These are phyloP conservation scores for Pachypanchax playfairii DNA, from an alignment of 2,113 vertebrate species.

Conservation along the genomic window DNA sequence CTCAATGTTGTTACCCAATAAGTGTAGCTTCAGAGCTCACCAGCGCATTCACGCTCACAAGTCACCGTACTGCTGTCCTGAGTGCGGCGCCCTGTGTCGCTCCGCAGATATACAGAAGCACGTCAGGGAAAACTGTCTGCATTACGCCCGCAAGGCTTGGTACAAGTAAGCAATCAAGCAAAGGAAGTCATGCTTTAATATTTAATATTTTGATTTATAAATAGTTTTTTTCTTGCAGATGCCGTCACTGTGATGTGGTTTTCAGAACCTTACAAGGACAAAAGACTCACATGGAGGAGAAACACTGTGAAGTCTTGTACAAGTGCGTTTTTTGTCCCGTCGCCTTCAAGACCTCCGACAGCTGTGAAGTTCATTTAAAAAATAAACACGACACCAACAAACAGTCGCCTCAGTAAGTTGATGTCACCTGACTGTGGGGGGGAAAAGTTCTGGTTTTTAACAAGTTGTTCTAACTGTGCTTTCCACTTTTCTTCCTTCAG, in stretches of 20 bases:
- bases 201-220: no score
- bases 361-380: slow-evolving; percentile 84
- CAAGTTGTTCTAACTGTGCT: neutral
- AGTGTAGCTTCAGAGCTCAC: slow-evolving; percentile 92
- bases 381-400: slow-evolving; percentile 82
- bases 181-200: neutral
- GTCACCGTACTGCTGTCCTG: slow-evolving; percentile 94
- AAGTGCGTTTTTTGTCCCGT: slow-evolving; percentile 93
- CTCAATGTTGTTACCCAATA: slow-evolving; percentile 95
- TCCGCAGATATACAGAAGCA: slow-evolving; percentile 96
- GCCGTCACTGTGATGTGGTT: slow-evolving; percentile 92
- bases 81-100: slow-evolving; percentile 90
- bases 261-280: slow-evolving; percentile 88
- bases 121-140: slow-evolving; percentile 94
- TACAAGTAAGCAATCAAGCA: slow-evolving; percentile 84
- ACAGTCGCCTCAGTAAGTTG: slow-evolving; percentile 86
- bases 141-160: slow-evolving; percentile 92
- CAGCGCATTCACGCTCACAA: slow-evolving; percentile 92
- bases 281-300: slow-evolving; percentile 91
- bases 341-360: slow-evolving; percentile 90
- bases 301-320: slow-evolving; percentile 92
- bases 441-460: neutral
- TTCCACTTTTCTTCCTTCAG: slow-evolving; percentile 71
- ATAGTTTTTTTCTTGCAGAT: slow-evolving; percentile 75
- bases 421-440: neutral